Evolutionary conservation across 2,797 vertebrate species (phyloP), one percentile per base, ranked within the genome.

Genomic region (Tachyglossus aculeatus): DNA sequence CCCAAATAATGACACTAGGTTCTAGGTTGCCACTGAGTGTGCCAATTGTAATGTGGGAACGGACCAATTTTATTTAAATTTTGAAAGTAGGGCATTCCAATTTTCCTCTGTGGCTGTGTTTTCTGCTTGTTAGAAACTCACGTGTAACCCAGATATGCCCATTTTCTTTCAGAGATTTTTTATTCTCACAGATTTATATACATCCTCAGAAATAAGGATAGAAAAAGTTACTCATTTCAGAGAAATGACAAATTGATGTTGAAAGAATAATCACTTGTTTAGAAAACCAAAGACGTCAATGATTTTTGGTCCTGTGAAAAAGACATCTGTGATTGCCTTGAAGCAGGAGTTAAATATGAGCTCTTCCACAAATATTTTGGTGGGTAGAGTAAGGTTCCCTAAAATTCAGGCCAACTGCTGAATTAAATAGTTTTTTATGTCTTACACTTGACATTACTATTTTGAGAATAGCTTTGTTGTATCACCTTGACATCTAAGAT

Each of bases 101-200:
- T 86, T 87, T 88, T 85, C 69, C 55, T 86, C 44, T 68, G 62
- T 82, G 74, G 44, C 77, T 80, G 68, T 84, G 50, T 81, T 85
- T 89, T 77, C 72, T 86, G 78, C 78, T 84, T 86, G 72, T 83
- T 66, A 84, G 73, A 50, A 67, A 57, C 69, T 89, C 63, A 81
- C 11, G 33, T 11, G 1, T 89, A 88, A 86, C 84, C 81, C 65
- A 88, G 74, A 84, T 86, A 84, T 75, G 74, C 51, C 58, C 36
- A 81, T 79, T 86, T 84, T 67, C 58, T 78, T 88, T 79, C 66
- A 81, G 74, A 79, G 54, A 39, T 59, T 76, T 77, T 76, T 79
- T 69, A 74, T 86, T 67, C 60, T 22, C 7, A 40, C 63, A 78
- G 82, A 78, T 72, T 70, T 71, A 27, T 82, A 61, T 56, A 55